Base-by-base conservation (phyloP, 2,888 invertebrate species). In the Eupithecia pulchellata region DNA sequence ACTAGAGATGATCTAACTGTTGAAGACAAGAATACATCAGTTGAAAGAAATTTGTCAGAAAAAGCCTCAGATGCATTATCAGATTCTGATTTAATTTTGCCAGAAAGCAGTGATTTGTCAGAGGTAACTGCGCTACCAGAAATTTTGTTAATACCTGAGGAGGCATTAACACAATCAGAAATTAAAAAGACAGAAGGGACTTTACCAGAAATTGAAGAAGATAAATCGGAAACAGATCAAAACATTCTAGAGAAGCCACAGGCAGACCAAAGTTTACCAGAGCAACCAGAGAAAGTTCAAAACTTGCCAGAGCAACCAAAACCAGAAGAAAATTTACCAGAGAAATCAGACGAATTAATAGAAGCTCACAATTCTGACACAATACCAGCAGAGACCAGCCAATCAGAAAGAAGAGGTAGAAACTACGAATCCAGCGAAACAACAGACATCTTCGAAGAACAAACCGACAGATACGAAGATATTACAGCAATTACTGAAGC, bases 381-480 rank as follows among this genome's bases (percentile, higher is more conserved):
- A 0, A 27, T 75, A 39, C 71, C 75, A 20, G 71, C 73, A 57
- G 77, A 76, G 58, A 72, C 73, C 0, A 55, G 17, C 20, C 75
- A 72, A 58, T 71, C 78, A 4, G 78, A 74, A 17, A 64, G 77
- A 52, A 63, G 64, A 63, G 77, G 73, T 0, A 72, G 72, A 64
- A 76, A 75, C 20, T 75, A 70, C 63, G 73, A 75, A 42, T 80
- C 79, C 27, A 79, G 82, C 61, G 82, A 81, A 29, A 82, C 82
- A 0, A 77, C 77, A 27, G 79, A 74, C 34, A 80, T 79, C 13
- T 64, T 66, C 36, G 81, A 81, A 42, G 68, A 71, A 4, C 79
- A 75, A 0, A 86, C 87, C 0, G 84, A 82, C 30, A 82, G 73
- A 69, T 78, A 81, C 55, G 79, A 80, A 72, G 77, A 82, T 27